Evolutionary conservation across 37 sponge, comb jelly and placozoan genomes (phyloP).

Genomic region (Halichondria panicea): DNA sequence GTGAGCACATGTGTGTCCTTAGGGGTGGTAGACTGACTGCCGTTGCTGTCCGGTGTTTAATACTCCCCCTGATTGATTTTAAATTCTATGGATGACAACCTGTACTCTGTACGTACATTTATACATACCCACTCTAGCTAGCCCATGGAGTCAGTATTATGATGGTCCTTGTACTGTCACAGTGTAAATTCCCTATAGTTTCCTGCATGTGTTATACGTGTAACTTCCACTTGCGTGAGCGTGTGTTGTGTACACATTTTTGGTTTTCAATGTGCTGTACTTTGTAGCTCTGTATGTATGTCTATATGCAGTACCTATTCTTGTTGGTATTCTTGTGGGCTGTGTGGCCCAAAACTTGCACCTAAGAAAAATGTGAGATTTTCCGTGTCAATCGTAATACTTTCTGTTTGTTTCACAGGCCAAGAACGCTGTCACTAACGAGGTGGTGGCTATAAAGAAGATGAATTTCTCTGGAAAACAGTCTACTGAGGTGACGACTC

Average conservation of each 20-base stretch:
- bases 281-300: no score
- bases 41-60: no score
- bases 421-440: constrained; percentile 68
- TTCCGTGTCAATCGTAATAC: constrained; percentile 7
- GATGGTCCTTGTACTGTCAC: no score
- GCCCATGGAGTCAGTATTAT: no score
- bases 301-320: no score
- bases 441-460: constrained; percentile 98
- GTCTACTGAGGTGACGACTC: constrained; percentile 81
- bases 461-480: constrained; percentile 99
- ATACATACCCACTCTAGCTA: neutral
- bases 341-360: neutral
- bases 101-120: neutral
- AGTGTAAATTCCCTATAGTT: no score
- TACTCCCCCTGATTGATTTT: no score
- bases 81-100: neutral
- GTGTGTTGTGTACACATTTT: no score
- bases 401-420: constrained; percentile 66
- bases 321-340: neutral
- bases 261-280: no score
- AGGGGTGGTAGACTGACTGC: no score
- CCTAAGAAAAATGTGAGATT: constrained; percentile 10
- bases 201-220: no score
- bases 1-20: constrained; percentile 4
- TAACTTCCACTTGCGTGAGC: no score